phyloP scores from a whole-genome alignment of 2,888 invertebrate species.

The Byasa hedistus region DNA sequence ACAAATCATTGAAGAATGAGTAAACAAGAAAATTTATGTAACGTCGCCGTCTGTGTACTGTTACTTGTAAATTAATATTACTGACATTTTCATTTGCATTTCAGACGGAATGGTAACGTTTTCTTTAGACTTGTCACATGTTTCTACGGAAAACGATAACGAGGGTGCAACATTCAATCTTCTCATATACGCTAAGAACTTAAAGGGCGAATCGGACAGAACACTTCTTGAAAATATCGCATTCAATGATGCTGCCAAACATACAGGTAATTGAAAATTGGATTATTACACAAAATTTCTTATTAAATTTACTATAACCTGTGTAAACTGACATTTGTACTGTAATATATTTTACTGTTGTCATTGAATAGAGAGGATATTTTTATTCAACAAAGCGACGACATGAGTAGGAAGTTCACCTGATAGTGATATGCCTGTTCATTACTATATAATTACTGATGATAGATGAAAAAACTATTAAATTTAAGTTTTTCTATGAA shows the following conservation, averaged over 20 bases:
- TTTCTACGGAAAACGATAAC: constrained; percentile 72
- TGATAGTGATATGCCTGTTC: too few relatives aligned
- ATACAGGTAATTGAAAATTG: constrained; percentile 83
- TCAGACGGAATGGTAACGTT: constrained; percentile 69
- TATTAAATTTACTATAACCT: too few relatives aligned
- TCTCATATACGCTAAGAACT: constrained; percentile 90
- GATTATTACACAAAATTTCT: background rate
- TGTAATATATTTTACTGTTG: too few relatives aligned
- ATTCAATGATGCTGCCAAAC: constrained; percentile 91
- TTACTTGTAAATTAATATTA: background rate
- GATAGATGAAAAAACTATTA: too few relatives aligned
- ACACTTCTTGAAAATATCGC: constrained; percentile 91
- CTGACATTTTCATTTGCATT: constrained; percentile 7
- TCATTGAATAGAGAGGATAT: too few relatives aligned
- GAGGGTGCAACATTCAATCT: constrained; percentile 84
- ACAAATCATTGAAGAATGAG: too few relatives aligned
- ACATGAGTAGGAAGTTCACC: too few relatives aligned
- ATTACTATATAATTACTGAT: too few relatives aligned
- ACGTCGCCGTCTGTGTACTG: background rate
- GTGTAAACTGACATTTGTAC: too few relatives aligned
- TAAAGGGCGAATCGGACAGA: constrained; percentile 91
- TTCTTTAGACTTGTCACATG: constrained; percentile 81
- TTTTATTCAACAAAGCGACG: too few relatives aligned
- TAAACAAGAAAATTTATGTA: too few relatives aligned
- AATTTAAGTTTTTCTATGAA: too few relatives aligned